These are phyloP conservation scores for Ctenosaura bakeri DNA, from an alignment of 2,797 vertebrate species.

Conservation along the genomic window DNA sequence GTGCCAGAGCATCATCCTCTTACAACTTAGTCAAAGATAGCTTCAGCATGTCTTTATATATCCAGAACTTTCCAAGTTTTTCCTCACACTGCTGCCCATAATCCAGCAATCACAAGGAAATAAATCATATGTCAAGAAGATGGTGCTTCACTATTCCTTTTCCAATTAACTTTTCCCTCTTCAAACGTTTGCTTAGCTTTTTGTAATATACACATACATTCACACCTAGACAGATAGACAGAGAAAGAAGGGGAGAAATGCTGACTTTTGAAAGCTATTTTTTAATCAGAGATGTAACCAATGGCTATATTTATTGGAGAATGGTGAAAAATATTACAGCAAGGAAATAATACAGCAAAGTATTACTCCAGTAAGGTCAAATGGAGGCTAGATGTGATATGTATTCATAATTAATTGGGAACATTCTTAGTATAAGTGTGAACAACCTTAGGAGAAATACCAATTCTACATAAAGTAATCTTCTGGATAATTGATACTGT, in stretches of 20 bases:
- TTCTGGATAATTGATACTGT: constrained; percentile 62
- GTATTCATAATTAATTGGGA: constrained; percentile 71
- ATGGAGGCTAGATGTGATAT: constrained; percentile 63
- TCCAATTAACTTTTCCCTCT: background rate
- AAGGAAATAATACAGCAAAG: too few relatives aligned
- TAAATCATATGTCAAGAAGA: background rate
- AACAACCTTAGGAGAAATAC: constrained; percentile 61
- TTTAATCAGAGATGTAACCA: constrained; percentile 11
- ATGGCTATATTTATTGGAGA: constrained; percentile 25
- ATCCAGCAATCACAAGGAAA: background rate
- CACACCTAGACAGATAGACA: background rate
- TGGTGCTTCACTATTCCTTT: background rate
- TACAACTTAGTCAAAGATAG: background rate
- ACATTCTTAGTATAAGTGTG: constrained; percentile 65
- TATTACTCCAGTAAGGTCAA: constrained; percentile 55
- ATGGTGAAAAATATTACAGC: constrained; percentile 9
- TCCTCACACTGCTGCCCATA: background rate
- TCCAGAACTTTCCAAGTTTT: background rate
- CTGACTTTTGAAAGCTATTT: background rate
- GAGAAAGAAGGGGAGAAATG: background rate
- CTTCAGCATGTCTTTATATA: background rate
- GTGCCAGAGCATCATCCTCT: background rate
- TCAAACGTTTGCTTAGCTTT: background rate
- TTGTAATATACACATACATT: too few relatives aligned
- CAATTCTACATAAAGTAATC: constrained; percentile 65